Evolutionary conservation across 2,888 invertebrate species (phyloP).

Genomic region (Mayetiola destructor): DNA sequence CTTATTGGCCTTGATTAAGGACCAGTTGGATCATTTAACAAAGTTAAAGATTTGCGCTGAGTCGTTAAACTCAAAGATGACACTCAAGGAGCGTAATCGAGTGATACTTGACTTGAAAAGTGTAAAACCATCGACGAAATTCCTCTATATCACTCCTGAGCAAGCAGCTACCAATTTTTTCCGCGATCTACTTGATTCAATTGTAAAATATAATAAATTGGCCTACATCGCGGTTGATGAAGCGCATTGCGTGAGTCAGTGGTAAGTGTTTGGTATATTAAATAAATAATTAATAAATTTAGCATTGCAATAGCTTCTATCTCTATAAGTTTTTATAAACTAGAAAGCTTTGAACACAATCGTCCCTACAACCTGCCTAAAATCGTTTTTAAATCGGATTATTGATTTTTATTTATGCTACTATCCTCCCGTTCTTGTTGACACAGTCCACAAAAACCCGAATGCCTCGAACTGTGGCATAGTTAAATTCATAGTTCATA

Average conservation of each 20-base stretch:
- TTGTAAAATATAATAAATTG: slow-evolving; percentile 61
- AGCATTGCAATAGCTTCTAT: too few species aligned
- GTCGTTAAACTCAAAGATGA: slow-evolving; percentile 86
- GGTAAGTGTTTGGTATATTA: too few species aligned
- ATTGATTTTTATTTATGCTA: too few species aligned
- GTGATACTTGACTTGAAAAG: slow-evolving; percentile 64
- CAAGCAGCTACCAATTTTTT: slow-evolving; percentile 73
- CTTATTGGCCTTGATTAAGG: slow-evolving; percentile 88
- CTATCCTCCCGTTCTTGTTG: too few species aligned
- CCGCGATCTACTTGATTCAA: slow-evolving; percentile 49
- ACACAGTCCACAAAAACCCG: too few species aligned
- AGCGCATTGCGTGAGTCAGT: slow-evolving; percentile 94
- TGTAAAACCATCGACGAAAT: slow-evolving; percentile 57
- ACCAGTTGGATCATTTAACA: slow-evolving; percentile 80
- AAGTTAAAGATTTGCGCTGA: slow-evolving; percentile 66
- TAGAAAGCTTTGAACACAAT: too few species aligned
- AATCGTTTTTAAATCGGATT: too few species aligned
- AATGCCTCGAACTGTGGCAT: too few species aligned
- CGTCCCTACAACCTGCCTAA: too few species aligned
- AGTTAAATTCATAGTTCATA: too few species aligned
- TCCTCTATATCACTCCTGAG: slow-evolving; percentile 94
- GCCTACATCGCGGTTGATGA: slow-evolving; percentile 92
- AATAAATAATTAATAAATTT: too few species aligned
- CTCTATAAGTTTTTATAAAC: too few species aligned
- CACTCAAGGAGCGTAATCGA: slow-evolving; percentile 54